Evolutionary conservation across 2,888 invertebrate species (phyloP).

Genomic region (Yponomeuta malinellus): DNA sequence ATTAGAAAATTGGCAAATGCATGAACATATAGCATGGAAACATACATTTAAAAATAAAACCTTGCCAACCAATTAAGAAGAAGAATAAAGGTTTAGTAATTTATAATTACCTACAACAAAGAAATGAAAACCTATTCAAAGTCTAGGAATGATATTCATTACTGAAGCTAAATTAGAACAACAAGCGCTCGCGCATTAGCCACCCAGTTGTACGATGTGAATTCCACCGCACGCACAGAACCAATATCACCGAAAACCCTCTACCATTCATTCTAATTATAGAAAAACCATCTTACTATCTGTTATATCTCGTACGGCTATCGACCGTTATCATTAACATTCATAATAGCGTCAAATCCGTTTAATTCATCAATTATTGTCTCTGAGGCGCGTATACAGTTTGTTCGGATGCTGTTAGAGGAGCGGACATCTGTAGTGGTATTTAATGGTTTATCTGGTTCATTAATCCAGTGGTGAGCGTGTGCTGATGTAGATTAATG

Average conservation of each 20-base stretch:
- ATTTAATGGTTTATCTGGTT: constrained; percentile 68
- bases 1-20: constrained; percentile 15
- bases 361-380: constrained; percentile 67
- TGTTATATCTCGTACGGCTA: constrained; percentile 24
- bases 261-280: constrained; percentile 66
- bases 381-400: constrained; percentile 36
- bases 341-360: constrained; percentile 25
- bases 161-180: constrained; percentile 16
- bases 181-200: constrained; percentile 30
- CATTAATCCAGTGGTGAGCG: constrained; percentile 63
- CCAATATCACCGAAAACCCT: constrained; percentile 48
- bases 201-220: constrained; percentile 40
- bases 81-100: constrained; percentile 27
- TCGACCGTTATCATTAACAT: constrained; percentile 49
- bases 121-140: constrained; percentile 8
- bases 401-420: constrained; percentile 42
- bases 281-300: constrained; percentile 22
- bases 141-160: constrained; percentile 32
- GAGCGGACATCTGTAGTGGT: constrained; percentile 63
- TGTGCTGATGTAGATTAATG: constrained; percentile 74
- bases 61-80: not conserved
- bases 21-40: not conserved
- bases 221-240: constrained; percentile 34
- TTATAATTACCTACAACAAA: not conserved
- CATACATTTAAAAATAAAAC: not conserved